These are phyloP conservation scores for Dinomys branickii DNA, from an alignment of 2,113 vertebrate species.

Conservation along the genomic window DNA sequence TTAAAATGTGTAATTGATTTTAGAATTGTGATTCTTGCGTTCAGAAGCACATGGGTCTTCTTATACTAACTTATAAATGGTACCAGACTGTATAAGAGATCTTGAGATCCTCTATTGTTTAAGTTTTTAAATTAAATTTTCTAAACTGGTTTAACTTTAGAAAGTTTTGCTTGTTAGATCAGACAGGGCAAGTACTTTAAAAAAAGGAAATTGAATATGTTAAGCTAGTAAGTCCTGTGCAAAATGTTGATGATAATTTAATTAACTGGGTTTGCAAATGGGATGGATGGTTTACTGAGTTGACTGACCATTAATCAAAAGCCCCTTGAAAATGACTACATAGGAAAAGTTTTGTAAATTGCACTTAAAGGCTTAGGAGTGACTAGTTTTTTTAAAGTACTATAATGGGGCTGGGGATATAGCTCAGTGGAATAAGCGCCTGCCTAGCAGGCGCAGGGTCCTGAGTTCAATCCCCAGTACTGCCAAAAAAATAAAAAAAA, in stretches of 20 bases:
- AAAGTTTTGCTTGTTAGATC: slow-evolving; percentile 66
- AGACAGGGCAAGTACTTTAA: slow-evolving; percentile 51
- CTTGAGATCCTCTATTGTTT: slow-evolving; percentile 17
- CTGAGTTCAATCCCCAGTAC: no score
- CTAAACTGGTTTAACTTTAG: slow-evolving; percentile 50
- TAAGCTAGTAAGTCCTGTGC: slow-evolving; percentile 60
- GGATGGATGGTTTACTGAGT: slow-evolving; percentile 42
- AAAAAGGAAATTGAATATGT: slow-evolving; percentile 68
- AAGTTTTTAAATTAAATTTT: slow-evolving; percentile 70
- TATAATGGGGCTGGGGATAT: no score
- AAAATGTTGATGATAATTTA: slow-evolving; percentile 74
- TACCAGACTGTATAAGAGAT: slow-evolving; percentile 12
- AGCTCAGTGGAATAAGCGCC: no score
- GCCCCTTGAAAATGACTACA: slow-evolving; percentile 43
- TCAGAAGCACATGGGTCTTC: slow-evolving; percentile 7
- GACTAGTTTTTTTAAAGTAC: neutral
- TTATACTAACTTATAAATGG: slow-evolving; percentile 36
- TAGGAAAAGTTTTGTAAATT: slow-evolving; percentile 62
- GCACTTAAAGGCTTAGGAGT: slow-evolving; percentile 45
- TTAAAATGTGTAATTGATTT: slow-evolving; percentile 75
- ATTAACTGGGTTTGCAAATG: slow-evolving; percentile 72
- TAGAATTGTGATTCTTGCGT: slow-evolving; percentile 34
- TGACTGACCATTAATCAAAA: slow-evolving; percentile 69
- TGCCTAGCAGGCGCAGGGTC: no score
- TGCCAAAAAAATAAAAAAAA: no score